Evolutionary conservation across 1,140 invertebrate genomes (phyloP).

Genomic region (Heliconius nattereri): DNA sequence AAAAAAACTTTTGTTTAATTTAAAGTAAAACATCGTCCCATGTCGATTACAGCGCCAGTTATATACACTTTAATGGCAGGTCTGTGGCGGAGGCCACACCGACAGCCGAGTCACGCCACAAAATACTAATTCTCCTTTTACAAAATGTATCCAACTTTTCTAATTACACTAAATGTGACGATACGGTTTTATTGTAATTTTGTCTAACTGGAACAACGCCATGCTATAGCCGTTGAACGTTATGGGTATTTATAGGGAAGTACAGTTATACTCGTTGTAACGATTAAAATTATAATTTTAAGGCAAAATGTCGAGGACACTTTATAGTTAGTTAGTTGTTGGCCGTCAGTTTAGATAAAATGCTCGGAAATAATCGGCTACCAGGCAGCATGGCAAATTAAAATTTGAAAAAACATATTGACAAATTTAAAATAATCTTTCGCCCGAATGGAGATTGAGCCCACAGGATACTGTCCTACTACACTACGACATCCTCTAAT

Average conservation of each 20-base stretch:
- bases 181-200: slow-evolving; percentile 60
- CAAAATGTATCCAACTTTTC: slow-evolving; percentile 72
- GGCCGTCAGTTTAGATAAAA: background rate
- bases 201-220: slow-evolving; percentile 50
- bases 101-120: slow-evolving; percentile 58
- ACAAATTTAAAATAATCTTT: too few relatives aligned
- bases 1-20: slow-evolving; percentile 5
- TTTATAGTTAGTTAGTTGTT: slow-evolving; percentile 7
- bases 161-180: slow-evolving; percentile 71
- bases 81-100: slow-evolving; percentile 46
- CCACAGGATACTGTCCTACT: too few relatives aligned
- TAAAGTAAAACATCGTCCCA: slow-evolving; percentile 12
- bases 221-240: slow-evolving; percentile 28
- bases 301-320: background rate
- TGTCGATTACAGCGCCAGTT: slow-evolving; percentile 49
- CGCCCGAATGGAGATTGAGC: too few relatives aligned
- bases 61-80: slow-evolving; percentile 52
- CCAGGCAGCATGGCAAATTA: too few relatives aligned
- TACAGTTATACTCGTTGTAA: slow-evolving; percentile 21
- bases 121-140: slow-evolving; percentile 71
- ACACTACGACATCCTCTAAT: background rate
- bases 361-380: too few relatives aligned
- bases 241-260: slow-evolving; percentile 35
- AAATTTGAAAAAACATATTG: too few relatives aligned
- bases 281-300: slow-evolving; percentile 18